A percentile compares a stretch with the other conserved stretches of the same genome.
Conservation (phyloP, 2,888 invertebrate species). For the Cecidostiba fungosa region DNA sequence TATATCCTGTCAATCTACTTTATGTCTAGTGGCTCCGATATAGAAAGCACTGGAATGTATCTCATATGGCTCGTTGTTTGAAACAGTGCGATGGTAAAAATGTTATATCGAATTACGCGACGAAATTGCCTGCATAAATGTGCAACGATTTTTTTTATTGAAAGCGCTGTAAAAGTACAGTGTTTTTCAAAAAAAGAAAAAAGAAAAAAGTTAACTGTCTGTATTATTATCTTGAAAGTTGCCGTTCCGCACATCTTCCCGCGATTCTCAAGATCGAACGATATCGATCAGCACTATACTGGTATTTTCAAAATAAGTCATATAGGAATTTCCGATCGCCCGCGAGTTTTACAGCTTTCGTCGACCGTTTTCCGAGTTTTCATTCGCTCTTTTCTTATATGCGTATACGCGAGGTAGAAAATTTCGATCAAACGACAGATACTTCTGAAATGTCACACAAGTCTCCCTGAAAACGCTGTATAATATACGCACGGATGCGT, state of each 20-base stretch:
- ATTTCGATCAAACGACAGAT: background rate
- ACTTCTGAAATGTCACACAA: background rate
- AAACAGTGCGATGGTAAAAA: background rate
- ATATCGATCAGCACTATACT: background rate
- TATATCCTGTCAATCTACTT: slow-evolving; percentile 17
- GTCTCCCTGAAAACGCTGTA: background rate
- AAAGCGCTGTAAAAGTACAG: background rate
- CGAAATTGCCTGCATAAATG: background rate
- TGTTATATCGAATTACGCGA: background rate
- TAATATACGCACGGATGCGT: background rate
- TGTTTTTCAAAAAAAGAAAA: background rate
- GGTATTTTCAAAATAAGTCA: background rate
- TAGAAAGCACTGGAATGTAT: background rate
- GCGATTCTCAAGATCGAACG: background rate
- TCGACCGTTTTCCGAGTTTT: background rate
- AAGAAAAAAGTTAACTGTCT: background rate
- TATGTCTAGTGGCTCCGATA: background rate
- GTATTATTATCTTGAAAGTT: background rate
- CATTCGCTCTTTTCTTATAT: background rate
- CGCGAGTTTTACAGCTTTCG: background rate
- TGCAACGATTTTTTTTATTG: background rate
- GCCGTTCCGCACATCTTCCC: background rate
- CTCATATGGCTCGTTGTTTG: background rate
- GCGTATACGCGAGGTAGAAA: background rate
- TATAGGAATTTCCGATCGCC: background rate